Evolutionary conservation across 2,797 vertebrate genomes (phyloP), one percentile per base, ranked within the genome.

Genomic region (Molothrus ater): DNA sequence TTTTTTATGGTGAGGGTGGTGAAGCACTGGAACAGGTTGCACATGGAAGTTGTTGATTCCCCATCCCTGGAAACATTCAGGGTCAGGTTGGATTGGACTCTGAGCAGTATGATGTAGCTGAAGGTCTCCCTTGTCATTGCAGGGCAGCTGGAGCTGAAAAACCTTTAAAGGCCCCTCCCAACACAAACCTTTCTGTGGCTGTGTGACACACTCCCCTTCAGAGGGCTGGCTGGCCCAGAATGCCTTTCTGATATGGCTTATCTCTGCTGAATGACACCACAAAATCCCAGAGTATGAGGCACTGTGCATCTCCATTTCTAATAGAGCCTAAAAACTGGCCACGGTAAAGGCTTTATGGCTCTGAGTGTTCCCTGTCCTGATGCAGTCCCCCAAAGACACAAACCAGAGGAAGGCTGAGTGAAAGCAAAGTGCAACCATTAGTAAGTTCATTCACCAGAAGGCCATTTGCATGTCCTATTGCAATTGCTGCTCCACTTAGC

Each of bases 211-310:
- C 50, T 65, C 65, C 25, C 73, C 89, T 93, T 91, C 96, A 95
- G 78, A 92, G 87, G 54, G 72, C 88, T 70, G 21, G 82, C 90
- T 94, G 92, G 40, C 71, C 78, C 13, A 78, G 80, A 70, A 82
- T 53, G 80, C n/a, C 90, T 92, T 92, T 90, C 91, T 95, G 84
- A 94, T 91, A 73, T 60, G 91, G 78, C 70, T 92, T 88, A 65
- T 74, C 73, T 84, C 21, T 70, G 40, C 74, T 64, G 75, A 92
- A 79, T 20, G 85, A 53, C 87, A 86, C 69, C 54, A 25, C 70
- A 3, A 17, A 64, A 34, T 32, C 72, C 70, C 69, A 65, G 83
- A 8, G 3, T 4, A 47, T 0, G 0, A 40, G 51, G 70, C 1
- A 51, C 50, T 51, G 26, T 51, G 50, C 50, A 38, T 65, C 89